Percentiles rank a stretch among this genome's conserved stretches.
Conservation (phyloP, 2,888 invertebrate genomes). For the Rhyacophila evoluta region DNA sequence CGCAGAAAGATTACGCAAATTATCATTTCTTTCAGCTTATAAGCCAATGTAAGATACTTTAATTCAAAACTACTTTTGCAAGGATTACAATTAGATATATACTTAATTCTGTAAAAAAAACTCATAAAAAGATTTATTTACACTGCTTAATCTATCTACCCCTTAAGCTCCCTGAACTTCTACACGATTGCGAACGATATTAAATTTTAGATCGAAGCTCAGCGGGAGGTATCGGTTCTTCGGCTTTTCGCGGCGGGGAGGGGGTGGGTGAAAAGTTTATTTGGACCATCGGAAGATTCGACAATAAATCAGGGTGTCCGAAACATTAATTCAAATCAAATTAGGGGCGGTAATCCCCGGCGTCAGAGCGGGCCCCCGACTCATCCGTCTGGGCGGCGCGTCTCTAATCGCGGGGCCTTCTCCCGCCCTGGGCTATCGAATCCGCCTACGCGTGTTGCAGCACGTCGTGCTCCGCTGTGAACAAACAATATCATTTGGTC, state of each 20-base stretch:
- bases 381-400: slow-evolving; percentile 49
- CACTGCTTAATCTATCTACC: neutral
- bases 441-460: slow-evolving; percentile 1
- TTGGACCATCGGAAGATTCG: slow-evolving; percentile 48
- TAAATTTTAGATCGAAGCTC: slow-evolving; percentile 51
- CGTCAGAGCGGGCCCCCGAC: slow-evolving; percentile 50
- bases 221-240: neutral
- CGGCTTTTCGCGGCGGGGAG: slow-evolving; percentile 20
- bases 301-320: slow-evolving; percentile 55
- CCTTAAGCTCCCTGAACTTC: neutral
- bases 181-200: slow-evolving; percentile 46
- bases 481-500: slow-evolving; percentile 7
- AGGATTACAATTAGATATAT: no score
- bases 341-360: slow-evolving; percentile 54
- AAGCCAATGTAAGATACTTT: no score
- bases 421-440: neutral
- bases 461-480: neutral
- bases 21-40: no score
- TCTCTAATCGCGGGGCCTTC: slow-evolving; percentile 42
- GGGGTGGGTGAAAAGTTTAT: slow-evolving; percentile 32
- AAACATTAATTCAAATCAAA: slow-evolving; percentile 55
- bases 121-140: neutral
- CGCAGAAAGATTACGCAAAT: no score
- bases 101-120: no score
- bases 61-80: no score